A percentile compares a stretch with the other conserved stretches of the same genome.
Conservation (phyloP, 2,797 vertebrate genomes). For the Manis pentadactyla region DNA sequence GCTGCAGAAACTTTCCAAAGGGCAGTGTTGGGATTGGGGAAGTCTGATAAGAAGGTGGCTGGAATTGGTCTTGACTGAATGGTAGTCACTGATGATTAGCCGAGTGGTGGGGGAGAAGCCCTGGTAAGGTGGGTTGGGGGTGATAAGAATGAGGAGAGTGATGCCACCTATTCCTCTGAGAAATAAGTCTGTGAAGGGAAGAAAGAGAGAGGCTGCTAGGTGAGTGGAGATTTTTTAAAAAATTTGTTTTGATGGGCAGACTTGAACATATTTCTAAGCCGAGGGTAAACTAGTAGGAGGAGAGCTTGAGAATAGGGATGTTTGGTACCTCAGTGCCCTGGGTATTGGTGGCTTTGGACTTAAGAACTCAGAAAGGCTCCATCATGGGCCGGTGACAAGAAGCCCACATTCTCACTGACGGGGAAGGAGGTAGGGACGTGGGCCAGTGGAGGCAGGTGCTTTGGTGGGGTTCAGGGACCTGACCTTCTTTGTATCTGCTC, state of each 20-base stretch:
- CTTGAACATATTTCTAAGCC: not conserved
- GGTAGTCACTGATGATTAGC: not conserved
- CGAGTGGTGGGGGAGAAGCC: not conserved
- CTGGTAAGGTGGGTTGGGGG: not conserved
- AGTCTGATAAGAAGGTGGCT: not conserved
- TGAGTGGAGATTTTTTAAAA: not conserved
- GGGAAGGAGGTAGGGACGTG: too few relatives aligned
- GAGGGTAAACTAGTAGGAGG: not conserved
- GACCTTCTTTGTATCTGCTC: not conserved
- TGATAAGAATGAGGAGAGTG: not conserved
- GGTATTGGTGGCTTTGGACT: not conserved
- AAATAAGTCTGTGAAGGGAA: not conserved
- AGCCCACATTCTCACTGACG: too few relatives aligned
- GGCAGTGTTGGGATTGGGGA: not conserved
- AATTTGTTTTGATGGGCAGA: not conserved
- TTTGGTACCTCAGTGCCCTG: not conserved
- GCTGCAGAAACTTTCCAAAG: not conserved
- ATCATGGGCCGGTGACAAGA: not conserved
- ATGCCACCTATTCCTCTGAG: not conserved
- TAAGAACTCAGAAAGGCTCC: not conserved
- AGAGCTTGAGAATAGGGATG: not conserved
- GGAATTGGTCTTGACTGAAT: not conserved
- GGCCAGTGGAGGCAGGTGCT: not conserved
- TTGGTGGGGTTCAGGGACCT: not conserved
- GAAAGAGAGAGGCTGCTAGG: not conserved